These are phyloP conservation scores for Cetonia aurata DNA, from an alignment of 2,888 invertebrate species.

Conservation along the genomic window DNA sequence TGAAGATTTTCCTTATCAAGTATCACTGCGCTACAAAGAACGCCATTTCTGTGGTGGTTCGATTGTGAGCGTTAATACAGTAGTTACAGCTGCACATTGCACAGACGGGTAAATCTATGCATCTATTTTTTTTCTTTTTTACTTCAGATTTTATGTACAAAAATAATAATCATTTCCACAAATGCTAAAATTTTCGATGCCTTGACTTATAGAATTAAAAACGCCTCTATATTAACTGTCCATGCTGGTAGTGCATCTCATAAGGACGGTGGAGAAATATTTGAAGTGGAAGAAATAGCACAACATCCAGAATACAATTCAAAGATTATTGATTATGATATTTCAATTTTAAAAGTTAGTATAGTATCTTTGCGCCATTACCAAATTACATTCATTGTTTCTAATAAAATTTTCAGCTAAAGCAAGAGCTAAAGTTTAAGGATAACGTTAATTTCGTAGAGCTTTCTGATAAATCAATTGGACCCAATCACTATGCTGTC, in stretches of 20 bases:
- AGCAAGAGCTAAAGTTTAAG: slow-evolving; percentile 34
- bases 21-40: slow-evolving; percentile 51
- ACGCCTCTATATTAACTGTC: slow-evolving; percentile 43
- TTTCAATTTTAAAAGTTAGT: slow-evolving; percentile 47
- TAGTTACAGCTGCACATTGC: slow-evolving; percentile 58
- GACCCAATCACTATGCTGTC: slow-evolving; percentile 40
- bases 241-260: slow-evolving; percentile 47
- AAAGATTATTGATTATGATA: slow-evolving; percentile 47
- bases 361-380: neutral
- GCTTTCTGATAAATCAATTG: slow-evolving; percentile 29
- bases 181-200: neutral
- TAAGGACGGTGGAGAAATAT: slow-evolving; percentile 45
- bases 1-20: slow-evolving; percentile 55
- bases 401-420: slow-evolving; percentile 20
- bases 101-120: slow-evolving; percentile 46
- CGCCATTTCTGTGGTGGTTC: slow-evolving; percentile 57
- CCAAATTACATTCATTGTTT: neutral
- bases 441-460: slow-evolving; percentile 19
- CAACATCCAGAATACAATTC: slow-evolving; percentile 48
- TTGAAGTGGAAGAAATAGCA: slow-evolving; percentile 45
- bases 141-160: too few relatives aligned
- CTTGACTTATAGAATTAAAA: slow-evolving; percentile 19
- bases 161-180: too few relatives aligned
- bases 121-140: neutral
- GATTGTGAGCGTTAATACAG: slow-evolving; percentile 50